phyloP scores from a whole-genome alignment of 2,888 invertebrate genomes.

The Holacanthella duospinosa region DNA sequence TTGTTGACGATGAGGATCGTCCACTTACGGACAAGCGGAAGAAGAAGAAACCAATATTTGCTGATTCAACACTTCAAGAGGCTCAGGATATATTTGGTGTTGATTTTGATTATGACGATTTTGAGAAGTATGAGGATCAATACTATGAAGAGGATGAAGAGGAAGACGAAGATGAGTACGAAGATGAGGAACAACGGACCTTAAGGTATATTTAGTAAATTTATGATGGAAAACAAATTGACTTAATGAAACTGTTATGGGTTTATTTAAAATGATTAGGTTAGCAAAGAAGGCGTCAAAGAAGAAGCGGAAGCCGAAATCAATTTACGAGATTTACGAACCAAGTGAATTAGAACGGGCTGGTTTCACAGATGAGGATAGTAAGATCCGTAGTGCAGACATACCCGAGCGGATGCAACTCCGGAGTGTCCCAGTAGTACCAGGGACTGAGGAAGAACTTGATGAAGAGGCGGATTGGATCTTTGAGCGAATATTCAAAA shows the following conservation, averaged over 20 bases:
- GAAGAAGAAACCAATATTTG: constrained; percentile 68
- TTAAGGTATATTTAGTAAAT: constrained; percentile 17
- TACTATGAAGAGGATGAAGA: constrained; percentile 70
- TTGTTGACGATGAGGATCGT: constrained; percentile 89
- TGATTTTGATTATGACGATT: constrained; percentile 92
- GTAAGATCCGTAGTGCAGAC: constrained; percentile 77
- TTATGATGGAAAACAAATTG: not conserved
- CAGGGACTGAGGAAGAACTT: constrained; percentile 72
- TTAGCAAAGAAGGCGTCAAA: constrained; percentile 63
- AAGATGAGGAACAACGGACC: constrained; percentile 57
- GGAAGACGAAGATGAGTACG: constrained; percentile 62
- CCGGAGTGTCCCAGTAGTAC: constrained; percentile 71
- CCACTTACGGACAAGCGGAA: constrained; percentile 72
- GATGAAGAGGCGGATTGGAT: constrained; percentile 97
- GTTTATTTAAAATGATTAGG: constrained; percentile 26
- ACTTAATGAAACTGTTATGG: not conserved
- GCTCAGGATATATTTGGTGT: constrained; percentile 99
- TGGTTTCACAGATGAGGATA: constrained; percentile 87
- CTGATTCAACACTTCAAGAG: constrained; percentile 87
- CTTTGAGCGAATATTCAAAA: constrained; percentile 82
- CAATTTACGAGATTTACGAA: constrained; percentile 90
- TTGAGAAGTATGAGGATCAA: constrained; percentile 75
- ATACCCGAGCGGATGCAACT: constrained; percentile 87
- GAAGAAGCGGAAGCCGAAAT: constrained; percentile 68
- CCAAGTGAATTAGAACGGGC: constrained; percentile 93